phyloP scores from a whole-genome alignment of 2,113 vertebrate species.

The Bettongia penicillata region DNA sequence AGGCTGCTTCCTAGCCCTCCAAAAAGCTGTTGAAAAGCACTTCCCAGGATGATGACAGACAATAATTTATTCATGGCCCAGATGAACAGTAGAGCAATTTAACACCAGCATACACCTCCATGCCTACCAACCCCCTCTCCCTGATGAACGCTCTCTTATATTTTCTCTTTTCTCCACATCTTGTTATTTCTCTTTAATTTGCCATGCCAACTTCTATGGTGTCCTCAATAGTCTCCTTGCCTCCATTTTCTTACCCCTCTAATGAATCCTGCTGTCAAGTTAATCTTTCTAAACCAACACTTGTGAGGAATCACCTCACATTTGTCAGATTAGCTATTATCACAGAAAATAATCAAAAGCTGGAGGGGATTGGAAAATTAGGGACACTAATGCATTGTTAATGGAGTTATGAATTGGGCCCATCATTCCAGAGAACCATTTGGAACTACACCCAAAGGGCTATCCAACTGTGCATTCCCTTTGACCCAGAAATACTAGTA shows the following conservation, averaged over 20 bases:
- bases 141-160: neutral
- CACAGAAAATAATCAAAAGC: neutral
- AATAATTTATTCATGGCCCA: neutral
- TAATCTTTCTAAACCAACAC: neutral
- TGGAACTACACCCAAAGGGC: neutral
- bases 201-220: neutral
- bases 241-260: neutral
- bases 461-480: neutral
- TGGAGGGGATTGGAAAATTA: neutral
- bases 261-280: neutral
- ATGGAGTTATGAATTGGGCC: neutral
- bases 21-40: slow-evolving; percentile 3
- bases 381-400: neutral
- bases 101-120: neutral
- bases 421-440: neutral
- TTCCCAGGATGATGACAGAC: neutral
- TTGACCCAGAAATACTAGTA: neutral
- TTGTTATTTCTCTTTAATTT: neutral
- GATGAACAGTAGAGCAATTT: neutral
- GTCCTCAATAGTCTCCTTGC: neutral
- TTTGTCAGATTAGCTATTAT: neutral
- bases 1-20: neutral
- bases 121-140: neutral
- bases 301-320: neutral
- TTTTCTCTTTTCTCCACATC: neutral